phyloP scores from a whole-genome alignment of 2,888 invertebrate genomes.

The Leptogaster cylindrica region DNA sequence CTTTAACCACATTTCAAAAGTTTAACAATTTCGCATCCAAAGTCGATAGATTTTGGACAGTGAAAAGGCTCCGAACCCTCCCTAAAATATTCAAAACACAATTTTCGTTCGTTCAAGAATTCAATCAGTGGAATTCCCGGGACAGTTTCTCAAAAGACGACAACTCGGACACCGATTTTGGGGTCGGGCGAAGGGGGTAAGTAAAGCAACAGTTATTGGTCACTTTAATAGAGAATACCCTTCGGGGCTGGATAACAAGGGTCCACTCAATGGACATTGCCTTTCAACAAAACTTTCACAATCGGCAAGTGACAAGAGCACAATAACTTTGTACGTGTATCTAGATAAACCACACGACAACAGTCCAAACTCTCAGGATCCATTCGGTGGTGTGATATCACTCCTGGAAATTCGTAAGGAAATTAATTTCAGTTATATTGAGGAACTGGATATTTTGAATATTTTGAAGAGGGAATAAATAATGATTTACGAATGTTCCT shows the following conservation, averaged over 20 bases:
- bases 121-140: slow-evolving; percentile 39
- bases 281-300: slow-evolving; percentile 34
- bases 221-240: slow-evolving; percentile 37
- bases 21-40: no score
- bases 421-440: slow-evolving; percentile 34
- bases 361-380: not conserved
- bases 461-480: no score
- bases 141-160: slow-evolving; percentile 11
- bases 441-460: no score
- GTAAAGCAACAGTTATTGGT: slow-evolving; percentile 37
- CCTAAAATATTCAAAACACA: slow-evolving; percentile 40
- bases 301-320: slow-evolving; percentile 36
- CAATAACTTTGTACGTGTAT: slow-evolving; percentile 22
- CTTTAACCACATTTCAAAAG: no score
- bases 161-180: not conserved
- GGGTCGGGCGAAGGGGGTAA: not conserved
- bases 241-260: slow-evolving; percentile 38
- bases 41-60: no score
- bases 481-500: no score
- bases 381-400: slow-evolving; percentile 5
- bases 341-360: slow-evolving; percentile 5
- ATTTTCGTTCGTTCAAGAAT: slow-evolving; percentile 39
- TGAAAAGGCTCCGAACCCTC: no score
- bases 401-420: slow-evolving; percentile 17
- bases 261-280: slow-evolving; percentile 32